A percentile compares a stretch with the other conserved stretches of the same genome.
Conservation (phyloP, 2,113 vertebrate genomes). For the Melanostigma gelatinosum region DNA sequence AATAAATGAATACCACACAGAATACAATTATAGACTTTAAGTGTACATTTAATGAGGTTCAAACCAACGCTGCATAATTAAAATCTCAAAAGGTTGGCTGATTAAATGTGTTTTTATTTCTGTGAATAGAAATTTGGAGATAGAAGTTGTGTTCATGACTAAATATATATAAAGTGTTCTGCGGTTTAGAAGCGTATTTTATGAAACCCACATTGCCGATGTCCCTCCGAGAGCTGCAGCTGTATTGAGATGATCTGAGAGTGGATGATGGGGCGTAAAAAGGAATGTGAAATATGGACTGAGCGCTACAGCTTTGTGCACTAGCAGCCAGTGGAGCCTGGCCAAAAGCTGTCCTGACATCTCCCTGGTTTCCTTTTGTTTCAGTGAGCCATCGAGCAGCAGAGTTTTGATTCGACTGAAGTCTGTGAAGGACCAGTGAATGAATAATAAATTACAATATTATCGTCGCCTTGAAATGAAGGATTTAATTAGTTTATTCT, state of each 20-base stretch:
- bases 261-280: conserved; percentile 2
- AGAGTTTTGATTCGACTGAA: conserved; percentile 11
- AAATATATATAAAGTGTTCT: not conserved
- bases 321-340: not conserved
- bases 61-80: not conserved
- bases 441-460: conserved; percentile 29
- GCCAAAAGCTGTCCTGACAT: conserved; percentile 1
- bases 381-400: not conserved
- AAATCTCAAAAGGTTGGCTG: not conserved
- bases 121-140: not conserved
- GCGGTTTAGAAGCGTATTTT: not conserved
- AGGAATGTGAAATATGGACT: not conserved
- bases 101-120: not conserved
- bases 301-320: not conserved
- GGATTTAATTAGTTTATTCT: conserved; percentile 6
- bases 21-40: not conserved
- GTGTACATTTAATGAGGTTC: not conserved
- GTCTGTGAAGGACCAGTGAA: not conserved
- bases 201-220: not conserved
- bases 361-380: conserved; percentile 8
- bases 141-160: not conserved
- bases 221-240: not conserved
- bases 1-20: not conserved
- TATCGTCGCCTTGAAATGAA: conserved; percentile 7
- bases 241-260: not conserved